A percentile compares a stretch with the other conserved stretches of the same genome.
phyloP scores from a whole-genome alignment of 37 sponge, comb jelly and placozoan genomes.

The Theonella swinhoei region DNA sequence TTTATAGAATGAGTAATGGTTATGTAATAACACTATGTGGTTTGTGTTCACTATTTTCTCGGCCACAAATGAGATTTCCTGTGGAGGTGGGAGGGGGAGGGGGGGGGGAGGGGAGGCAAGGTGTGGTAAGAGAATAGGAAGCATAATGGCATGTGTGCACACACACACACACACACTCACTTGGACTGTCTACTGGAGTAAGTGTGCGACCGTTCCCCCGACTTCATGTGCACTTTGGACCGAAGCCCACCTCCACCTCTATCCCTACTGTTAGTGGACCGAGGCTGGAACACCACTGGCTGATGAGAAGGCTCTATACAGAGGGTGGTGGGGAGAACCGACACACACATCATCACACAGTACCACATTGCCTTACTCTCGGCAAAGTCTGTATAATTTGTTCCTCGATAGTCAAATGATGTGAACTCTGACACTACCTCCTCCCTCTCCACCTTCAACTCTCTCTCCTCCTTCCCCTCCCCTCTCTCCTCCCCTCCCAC shows the following conservation, averaged over 20 bases:
- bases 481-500: neutral
- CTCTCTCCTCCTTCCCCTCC: neutral
- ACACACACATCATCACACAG: neutral
- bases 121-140: neutral
- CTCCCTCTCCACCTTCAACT: neutral
- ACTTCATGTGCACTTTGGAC: slow-evolving; percentile 40
- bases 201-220: slow-evolving; percentile 23
- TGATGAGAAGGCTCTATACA: neutral
- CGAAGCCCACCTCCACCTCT: neutral
- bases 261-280: neutral
- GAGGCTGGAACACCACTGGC: slow-evolving; percentile 23
- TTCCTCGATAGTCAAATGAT: neutral
- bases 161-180: too few species aligned
- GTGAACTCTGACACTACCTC: too few species aligned
- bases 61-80: neutral
- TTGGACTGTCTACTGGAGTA: neutral
- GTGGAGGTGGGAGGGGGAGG: neutral
- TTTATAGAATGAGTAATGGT: neutral
- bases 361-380: neutral
- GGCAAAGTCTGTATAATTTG: slow-evolving; percentile 27
- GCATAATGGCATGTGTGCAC: too few species aligned
- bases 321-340: neutral
- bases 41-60: neutral
- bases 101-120: neutral
- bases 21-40: neutral